Base-by-base conservation (phyloP, 2,888 invertebrate genomes). In the Galeruca laticollis region DNA sequence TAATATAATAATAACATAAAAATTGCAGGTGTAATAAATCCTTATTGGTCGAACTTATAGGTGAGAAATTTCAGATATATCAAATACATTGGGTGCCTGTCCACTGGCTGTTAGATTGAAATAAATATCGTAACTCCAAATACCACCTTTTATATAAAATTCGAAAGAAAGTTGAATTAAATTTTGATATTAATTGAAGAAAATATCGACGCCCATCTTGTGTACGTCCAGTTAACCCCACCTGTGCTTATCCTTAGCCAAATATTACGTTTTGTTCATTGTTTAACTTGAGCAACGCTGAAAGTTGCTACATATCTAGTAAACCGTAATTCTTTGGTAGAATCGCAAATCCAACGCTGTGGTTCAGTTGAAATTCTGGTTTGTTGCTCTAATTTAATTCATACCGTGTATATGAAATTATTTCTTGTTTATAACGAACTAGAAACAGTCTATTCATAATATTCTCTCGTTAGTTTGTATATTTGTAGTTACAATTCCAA, bases 391-490 rank as follows among this genome's bases (percentile, higher is more conserved):
- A 64, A 64, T 64, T 56, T 18, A 64, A 56, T 64, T 64, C 40
- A 18, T 51, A 51, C 54, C 13, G 37, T 54, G 40, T 52, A 56
- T 64, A 54, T 64, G 63, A 43, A 64, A 54, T 54, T 64, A 64
- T 64, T 64, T 56, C 63, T 64, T 64, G 63, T 56, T 40, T 56
- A 56, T 64, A 64, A 64, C 63, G 54, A 64, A 64, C 54, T 40
- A 51, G 40, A 51, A 51, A 20, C 49, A 51, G 26, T 26, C 63
- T 64, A 64, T 64, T 64, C 63, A 64, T 26, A 37, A 20, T 63
- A 35, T 31, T 40, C 56, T 64, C 63, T 64, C 15, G 49, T 20
- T 51, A 51, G 49, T 51, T 51, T 47, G 18, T 20, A 9, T 49
- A 49, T 40, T 11, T 40, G n/a, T 40, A 51, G 49, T 51, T 51